Evolutionary conservation across 2,113 vertebrate species (phyloP), one percentile per base, ranked within the genome.

Genomic region (Callospermophilus lateralis): DNA sequence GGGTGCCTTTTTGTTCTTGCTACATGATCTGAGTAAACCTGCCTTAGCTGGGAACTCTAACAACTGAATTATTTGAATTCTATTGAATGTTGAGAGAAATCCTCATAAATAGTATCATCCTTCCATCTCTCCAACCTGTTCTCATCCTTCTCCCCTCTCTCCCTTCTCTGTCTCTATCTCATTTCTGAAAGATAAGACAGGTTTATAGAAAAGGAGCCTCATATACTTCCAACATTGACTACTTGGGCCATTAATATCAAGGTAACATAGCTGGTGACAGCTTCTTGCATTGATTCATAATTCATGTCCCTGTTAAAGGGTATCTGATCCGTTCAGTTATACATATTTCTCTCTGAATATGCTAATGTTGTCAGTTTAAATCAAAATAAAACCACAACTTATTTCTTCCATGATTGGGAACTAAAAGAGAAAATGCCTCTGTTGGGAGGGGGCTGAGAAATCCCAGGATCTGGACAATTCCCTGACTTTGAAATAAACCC

Each of bases 181-280:
- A 93, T 76, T 98, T 39, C 84, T 95, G 88, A 98, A 97, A 97
- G 48, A 81, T 5, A 84, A 81, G 37, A 37, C 4, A 8, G 10
- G 55, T 90, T 45, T 80, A 92, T 28, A 86, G 65, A 6, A 97
- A 92, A 94, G 94, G 72, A 97, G 94, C 73, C 65, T 48, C 53
- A 90, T 39, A 95, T 11, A 16, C 51, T 97, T 97, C 55, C 58
- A 89, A 34, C 61, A 96, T 68, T 96, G n/a, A 76, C 17, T 97
- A 97, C 42, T 95, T 93, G 67, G 89, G 12, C 85, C 94, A 85
- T 98, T 97, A 98, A 94, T 96, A 94, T 91, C 68, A 97, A 96
- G 91, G 63, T 90, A 97, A 86, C 48, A 95, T 94, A 94, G 55
- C 76, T 89, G 76, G 8, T 94, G 91, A 96, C 83, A 98, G 45